phyloP scores from a whole-genome alignment of 1,140 invertebrate species.

The Cotesia typhae region DNA sequence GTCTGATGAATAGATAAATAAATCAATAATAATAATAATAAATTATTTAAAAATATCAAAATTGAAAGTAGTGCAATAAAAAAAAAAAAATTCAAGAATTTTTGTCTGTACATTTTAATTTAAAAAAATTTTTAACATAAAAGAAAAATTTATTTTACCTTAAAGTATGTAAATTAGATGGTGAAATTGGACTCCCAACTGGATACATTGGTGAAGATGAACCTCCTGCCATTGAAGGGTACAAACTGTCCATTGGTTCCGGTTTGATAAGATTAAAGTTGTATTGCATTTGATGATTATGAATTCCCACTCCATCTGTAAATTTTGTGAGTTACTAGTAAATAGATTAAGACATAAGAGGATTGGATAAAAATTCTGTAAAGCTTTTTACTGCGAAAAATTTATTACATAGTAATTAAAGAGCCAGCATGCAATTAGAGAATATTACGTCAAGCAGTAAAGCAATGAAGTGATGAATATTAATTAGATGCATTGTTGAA shows the following conservation, averaged over 20 bases:
- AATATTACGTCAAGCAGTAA: no score
- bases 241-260: slow-evolving; percentile 46
- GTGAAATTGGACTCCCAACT: slow-evolving; percentile 32
- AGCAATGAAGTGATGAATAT: slow-evolving; percentile 1
- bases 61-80: no score
- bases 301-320: slow-evolving; percentile 22
- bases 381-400: no score
- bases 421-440: no score
- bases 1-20: slow-evolving; percentile 35
- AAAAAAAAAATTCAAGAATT: no score
- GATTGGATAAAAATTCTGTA: neutral
- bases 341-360: neutral
- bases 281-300: slow-evolving; percentile 43
- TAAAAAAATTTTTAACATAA: no score
- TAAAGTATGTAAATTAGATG: slow-evolving; percentile 38
- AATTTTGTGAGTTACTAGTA: slow-evolving; percentile 5
- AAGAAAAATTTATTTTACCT: neutral
- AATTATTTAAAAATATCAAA: neutral
- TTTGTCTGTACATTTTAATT: no score
- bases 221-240: slow-evolving; percentile 35
- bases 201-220: slow-evolving; percentile 38
- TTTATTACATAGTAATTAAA: no score
- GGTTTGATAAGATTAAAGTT: slow-evolving; percentile 50
- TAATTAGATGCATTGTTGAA: slow-evolving; percentile 4
- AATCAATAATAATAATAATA: neutral